These are phyloP conservation scores for Tribolium freemani DNA, from an alignment of 2,888 invertebrate species.

Conservation along the genomic window DNA sequence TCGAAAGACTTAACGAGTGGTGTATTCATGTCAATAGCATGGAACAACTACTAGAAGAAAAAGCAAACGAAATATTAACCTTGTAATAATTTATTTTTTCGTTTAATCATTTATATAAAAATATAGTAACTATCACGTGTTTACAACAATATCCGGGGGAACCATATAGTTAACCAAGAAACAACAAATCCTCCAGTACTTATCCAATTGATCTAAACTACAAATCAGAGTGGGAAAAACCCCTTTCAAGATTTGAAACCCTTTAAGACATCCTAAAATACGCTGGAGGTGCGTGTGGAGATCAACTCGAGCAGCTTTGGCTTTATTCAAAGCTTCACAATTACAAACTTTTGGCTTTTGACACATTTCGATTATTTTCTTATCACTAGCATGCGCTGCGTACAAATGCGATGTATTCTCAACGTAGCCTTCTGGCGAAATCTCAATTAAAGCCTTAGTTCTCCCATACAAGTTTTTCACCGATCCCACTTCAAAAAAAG, in stretches of 20 bases:
- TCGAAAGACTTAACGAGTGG: constrained; percentile 80
- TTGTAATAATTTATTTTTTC: constrained; percentile 65
- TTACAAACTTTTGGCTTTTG: not conserved
- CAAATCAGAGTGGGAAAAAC: not conserved
- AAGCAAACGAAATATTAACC: constrained; percentile 84
- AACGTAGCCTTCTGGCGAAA: not conserved
- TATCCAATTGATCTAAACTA: not conserved
- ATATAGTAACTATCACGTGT: not conserved
- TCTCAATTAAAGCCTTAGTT: not conserved
- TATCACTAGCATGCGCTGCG: not conserved
- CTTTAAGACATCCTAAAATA: not conserved
- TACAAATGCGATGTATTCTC: not conserved
- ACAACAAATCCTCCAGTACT: constrained; percentile 4
- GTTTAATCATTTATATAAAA: no score
- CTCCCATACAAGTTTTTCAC: not conserved
- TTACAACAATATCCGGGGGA: not conserved
- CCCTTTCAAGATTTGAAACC: constrained; percentile 7
- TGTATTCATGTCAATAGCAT: constrained; percentile 81
- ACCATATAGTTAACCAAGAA: not conserved
- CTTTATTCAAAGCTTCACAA: not conserved
- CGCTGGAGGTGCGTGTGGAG: not conserved
- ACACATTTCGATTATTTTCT: not conserved
- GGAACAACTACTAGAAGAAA: constrained; percentile 80
- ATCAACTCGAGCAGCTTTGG: not conserved
- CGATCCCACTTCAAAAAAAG: not conserved